These are phyloP conservation scores for Actinia tenebrosa DNA, from an alignment of 64 coral and sea anemone species.

Conservation along the genomic window DNA sequence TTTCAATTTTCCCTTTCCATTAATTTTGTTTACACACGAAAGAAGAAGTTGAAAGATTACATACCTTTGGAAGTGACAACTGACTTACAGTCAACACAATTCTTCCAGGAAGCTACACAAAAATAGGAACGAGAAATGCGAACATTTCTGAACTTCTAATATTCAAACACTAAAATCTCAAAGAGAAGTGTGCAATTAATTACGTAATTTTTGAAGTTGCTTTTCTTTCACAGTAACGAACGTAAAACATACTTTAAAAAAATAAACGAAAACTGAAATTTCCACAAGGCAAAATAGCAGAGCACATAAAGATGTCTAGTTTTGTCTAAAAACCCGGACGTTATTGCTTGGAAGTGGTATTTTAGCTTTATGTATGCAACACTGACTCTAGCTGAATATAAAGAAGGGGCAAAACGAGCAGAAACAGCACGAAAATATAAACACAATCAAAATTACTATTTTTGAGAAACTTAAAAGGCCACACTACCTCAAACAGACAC, in stretches of 20 bases:
- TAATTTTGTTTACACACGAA: neutral
- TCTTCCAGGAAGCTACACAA: neutral
- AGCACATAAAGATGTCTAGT: neutral
- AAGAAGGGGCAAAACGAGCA: too few species aligned
- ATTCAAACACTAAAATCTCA: neutral
- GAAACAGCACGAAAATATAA: too few species aligned
- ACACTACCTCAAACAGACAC: too few species aligned
- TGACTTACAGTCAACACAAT: neutral
- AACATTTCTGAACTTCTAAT: neutral
- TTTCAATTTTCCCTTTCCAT: too few species aligned
- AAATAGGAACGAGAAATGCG: neutral
- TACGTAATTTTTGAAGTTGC: neutral
- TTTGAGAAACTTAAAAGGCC: too few species aligned
- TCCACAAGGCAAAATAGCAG: neutral
- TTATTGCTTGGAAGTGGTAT: neutral
- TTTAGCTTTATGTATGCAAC: neutral
- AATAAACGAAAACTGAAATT: neutral
- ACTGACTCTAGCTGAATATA: too few species aligned
- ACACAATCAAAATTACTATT: neutral
- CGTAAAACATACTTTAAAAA: neutral
- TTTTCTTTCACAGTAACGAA: neutral
- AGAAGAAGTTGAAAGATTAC: neutral
- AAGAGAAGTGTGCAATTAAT: neutral
- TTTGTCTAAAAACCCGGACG: neutral
- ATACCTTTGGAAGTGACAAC: neutral